Evolutionary conservation across 2,113 vertebrate species (phyloP).

Genomic region (Columbina picui): DNA sequence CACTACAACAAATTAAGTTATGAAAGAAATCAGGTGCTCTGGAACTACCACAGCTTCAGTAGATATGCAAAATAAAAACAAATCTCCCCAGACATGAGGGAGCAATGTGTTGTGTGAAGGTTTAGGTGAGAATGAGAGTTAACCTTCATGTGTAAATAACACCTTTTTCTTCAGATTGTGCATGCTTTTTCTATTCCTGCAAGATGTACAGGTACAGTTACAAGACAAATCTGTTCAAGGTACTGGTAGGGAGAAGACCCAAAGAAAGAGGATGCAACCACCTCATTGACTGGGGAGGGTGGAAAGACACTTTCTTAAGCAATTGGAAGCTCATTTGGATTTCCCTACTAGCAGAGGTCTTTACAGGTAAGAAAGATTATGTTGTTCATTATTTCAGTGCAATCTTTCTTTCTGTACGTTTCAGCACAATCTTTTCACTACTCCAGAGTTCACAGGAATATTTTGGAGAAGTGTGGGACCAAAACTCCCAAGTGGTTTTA

Average conservation of each 20-base stretch:
- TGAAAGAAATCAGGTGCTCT: background rate
- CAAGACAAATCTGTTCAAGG: background rate
- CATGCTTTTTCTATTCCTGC: background rate
- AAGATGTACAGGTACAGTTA: background rate
- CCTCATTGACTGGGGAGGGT: fast-evolving
- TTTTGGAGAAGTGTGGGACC: background rate
- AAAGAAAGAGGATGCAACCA: background rate
- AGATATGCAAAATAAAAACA: background rate
- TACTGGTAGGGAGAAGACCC: background rate
- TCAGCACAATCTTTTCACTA: background rate
- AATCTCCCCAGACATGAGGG: background rate
- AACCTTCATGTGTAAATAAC: background rate
- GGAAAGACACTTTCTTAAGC: background rate
- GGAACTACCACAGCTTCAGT: background rate
- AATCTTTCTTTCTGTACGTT: background rate
- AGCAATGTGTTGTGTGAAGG: fast-evolving
- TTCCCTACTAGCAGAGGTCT: background rate
- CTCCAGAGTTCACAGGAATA: background rate
- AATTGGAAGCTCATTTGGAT: background rate
- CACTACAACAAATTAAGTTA: background rate
- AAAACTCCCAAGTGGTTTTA: background rate
- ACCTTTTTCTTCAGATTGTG: background rate
- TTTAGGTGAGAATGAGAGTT: background rate
- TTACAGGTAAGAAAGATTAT: background rate
- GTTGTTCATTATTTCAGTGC: background rate